These are phyloP conservation scores for Lysiphlebus fabarum DNA, from an alignment of 1,140 invertebrate species.

Conservation along the genomic window DNA sequence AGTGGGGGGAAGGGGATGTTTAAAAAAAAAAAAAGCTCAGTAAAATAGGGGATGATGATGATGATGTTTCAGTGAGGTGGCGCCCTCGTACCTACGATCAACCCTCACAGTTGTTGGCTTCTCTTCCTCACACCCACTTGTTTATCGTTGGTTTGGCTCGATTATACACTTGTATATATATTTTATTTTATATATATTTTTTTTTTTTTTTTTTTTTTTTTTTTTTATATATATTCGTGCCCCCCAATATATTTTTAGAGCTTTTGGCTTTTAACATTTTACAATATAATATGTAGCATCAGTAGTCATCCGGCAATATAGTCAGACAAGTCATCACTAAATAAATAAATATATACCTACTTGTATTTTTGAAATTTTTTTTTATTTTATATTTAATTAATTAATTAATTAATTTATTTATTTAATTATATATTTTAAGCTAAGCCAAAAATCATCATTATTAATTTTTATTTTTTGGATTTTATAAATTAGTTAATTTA, in stretches of 20 bases:
- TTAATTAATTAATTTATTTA: no score
- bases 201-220: background rate
- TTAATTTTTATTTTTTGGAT: no score
- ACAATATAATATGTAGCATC: background rate
- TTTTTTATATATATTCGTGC: background rate
- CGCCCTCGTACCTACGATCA: conserved; percentile 45
- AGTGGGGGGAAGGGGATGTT: background rate
- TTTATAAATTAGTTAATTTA: no score
- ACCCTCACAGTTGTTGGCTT: conserved; percentile 19
- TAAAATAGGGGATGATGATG: no score
- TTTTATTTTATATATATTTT: no score
- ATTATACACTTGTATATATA: no score
- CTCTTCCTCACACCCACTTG: conserved; percentile 17
- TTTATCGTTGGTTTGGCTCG: conserved; percentile 15
- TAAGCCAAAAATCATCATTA: no score
- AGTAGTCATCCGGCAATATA: conserved; percentile 6
- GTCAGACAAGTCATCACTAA: conserved; percentile 9
- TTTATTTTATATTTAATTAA: no score
- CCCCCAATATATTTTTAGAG: conserved; percentile 1
- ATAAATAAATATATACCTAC: no score
- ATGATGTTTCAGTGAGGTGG: conserved; percentile 42
- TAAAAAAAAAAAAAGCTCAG: background rate
- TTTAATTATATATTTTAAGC: no score
- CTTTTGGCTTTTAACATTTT: background rate
- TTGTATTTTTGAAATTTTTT: no score